Percentiles rank a stretch among this genome's conserved stretches.
These are phyloP conservation scores for Desmophyllum pertusum DNA, from an alignment of 92 coral and sea anemone genomes.

Conservation along the genomic window DNA sequence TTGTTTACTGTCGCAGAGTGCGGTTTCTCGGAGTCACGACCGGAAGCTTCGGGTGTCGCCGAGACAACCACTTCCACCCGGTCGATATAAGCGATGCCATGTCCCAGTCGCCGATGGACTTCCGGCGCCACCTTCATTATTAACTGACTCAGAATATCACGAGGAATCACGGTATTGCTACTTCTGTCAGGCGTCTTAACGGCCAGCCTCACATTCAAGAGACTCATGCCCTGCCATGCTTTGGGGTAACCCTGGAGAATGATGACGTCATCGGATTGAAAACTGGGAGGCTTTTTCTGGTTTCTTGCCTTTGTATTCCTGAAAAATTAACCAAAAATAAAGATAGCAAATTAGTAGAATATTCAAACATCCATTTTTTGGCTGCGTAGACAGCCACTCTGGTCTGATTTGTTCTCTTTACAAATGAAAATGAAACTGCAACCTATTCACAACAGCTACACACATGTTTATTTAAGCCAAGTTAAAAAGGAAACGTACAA, in stretches of 20 bases:
- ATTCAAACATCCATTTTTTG: too few species aligned
- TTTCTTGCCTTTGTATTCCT: neutral
- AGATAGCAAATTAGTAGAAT: too few species aligned
- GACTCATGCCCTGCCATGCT: neutral
- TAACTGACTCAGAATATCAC: neutral
- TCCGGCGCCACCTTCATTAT: conserved; percentile 22
- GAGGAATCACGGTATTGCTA: conserved; percentile 10
- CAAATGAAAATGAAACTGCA: too few species aligned
- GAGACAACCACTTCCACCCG: conserved; percentile 1
- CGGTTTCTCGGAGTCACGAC: conserved; percentile 15
- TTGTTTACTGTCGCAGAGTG: neutral
- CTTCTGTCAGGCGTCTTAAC: too few species aligned
- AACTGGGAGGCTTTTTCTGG: conserved; percentile 11
- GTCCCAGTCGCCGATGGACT: conserved; percentile 10
- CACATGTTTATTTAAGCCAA: too few species aligned
- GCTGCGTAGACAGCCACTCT: too few species aligned
- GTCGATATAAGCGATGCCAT: conserved; percentile 5
- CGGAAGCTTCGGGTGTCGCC: conserved; percentile 18
- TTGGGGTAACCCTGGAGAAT: conserved; percentile 36
- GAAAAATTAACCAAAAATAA: neutral
- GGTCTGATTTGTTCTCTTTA: neutral
- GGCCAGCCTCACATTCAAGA: conserved; percentile 27
- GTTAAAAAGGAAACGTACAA: too few species aligned
- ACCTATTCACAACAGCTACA: too few species aligned
- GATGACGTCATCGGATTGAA: conserved; percentile 31